phyloP scores from a whole-genome alignment of 2,113 vertebrate genomes.

The Mola mola region DNA sequence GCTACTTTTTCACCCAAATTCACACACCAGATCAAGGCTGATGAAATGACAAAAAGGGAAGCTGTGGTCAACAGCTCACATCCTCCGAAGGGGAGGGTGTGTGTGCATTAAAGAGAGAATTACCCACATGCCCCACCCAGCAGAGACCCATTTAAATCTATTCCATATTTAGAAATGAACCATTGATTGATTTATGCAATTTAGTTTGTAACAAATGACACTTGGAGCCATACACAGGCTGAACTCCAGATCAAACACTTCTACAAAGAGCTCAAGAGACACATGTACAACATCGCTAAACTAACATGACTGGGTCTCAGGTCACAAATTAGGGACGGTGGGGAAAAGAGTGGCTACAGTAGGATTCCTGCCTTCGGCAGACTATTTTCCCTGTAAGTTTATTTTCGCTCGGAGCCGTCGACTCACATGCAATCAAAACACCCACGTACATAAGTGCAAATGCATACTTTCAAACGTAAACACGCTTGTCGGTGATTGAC shows the following conservation, averaged over 20 bases:
- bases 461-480: constrained; percentile 44
- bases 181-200: constrained; percentile 1
- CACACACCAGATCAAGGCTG: constrained; percentile 29
- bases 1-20: constrained; percentile 40
- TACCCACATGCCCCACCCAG: constrained; percentile 14
- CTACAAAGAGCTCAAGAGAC: constrained; percentile 56
- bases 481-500: constrained; percentile 41
- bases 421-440: constrained; percentile 59
- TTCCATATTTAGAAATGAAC: constrained; percentile 1
- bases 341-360: constrained; percentile 39
- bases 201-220: too few relatives aligned
- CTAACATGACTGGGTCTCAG: constrained; percentile 62
- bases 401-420: constrained; percentile 53
- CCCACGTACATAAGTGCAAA: constrained; percentile 14
- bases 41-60: constrained; percentile 40
- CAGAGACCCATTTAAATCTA: constrained; percentile 32
- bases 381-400: constrained; percentile 51
- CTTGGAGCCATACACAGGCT: too few relatives aligned
- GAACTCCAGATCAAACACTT: constrained; percentile 57
- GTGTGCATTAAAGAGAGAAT: not conserved
- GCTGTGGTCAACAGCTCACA: constrained; percentile 37
- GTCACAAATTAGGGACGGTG: constrained; percentile 60
- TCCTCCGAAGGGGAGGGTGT: constrained; percentile 6
- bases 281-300: constrained; percentile 53
- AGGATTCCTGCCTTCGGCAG: constrained; percentile 26